phyloP scores from a whole-genome alignment of 2,888 invertebrate species.

The Xestobium rufovillosum region DNA sequence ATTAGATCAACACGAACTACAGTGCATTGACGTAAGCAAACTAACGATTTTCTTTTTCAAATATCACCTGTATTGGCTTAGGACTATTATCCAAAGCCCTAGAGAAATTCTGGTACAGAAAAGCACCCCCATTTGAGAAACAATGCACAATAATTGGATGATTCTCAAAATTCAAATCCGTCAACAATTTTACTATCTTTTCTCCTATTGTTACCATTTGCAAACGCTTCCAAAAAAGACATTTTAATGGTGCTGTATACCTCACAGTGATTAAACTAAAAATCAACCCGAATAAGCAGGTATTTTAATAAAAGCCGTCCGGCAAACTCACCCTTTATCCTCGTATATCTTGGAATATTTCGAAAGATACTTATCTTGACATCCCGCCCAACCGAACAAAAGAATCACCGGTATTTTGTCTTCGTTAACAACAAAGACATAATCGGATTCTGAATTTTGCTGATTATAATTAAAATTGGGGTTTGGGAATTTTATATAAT shows the following conservation, averaged over 20 bases:
- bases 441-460: constrained; percentile 42
- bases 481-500: constrained; percentile 56
- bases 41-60: constrained; percentile 2
- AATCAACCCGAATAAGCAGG: constrained; percentile 16
- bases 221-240: constrained; percentile 55
- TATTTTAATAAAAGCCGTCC: constrained; percentile 4
- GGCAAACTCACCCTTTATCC: constrained; percentile 55
- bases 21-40: not conserved
- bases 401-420: constrained; percentile 61
- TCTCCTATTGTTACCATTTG: constrained; percentile 55
- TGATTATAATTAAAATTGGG: constrained; percentile 42
- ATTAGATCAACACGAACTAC: too few species aligned
- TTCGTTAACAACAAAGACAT: constrained; percentile 53
- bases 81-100: constrained; percentile 49
- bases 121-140: constrained; percentile 71
- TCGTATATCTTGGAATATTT: constrained; percentile 75
- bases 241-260: constrained; percentile 62
- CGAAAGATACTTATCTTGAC: constrained; percentile 66
- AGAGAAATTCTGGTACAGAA: constrained; percentile 61
- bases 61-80: constrained; percentile 48
- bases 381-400: constrained; percentile 74
- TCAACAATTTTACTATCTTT: constrained; percentile 56
- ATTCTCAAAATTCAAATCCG: constrained; percentile 58
- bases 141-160: constrained; percentile 68
- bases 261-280: constrained; percentile 62